A percentile compares a stretch with the other conserved stretches of the same genome.
Evolutionary conservation across 2,113 vertebrate genomes (phyloP).

Genomic region (Proteles cristata): DNA sequence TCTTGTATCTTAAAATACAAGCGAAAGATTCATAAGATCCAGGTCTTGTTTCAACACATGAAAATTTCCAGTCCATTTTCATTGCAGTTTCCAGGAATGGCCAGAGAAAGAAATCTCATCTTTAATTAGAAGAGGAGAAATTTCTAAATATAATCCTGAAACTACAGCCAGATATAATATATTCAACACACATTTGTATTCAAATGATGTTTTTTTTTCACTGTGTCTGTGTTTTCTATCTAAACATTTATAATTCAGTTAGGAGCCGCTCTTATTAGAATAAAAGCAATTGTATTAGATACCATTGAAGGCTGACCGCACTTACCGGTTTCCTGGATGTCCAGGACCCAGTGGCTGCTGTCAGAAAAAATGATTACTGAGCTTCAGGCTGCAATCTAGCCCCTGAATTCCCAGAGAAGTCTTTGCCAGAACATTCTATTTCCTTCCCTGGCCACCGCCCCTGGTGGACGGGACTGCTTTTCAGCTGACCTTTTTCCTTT

Average conservation of each 20-base stretch:
- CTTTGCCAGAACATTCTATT: not conserved
- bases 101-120: constrained; percentile 39
- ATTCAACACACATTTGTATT: constrained; percentile 54
- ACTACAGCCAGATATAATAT: constrained; percentile 17
- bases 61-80: constrained; percentile 29
- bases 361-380: not conserved
- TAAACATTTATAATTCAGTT: constrained; percentile 55
- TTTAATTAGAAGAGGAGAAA: constrained; percentile 56
- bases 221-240: constrained; percentile 60
- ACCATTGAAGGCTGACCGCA: constrained; percentile 12
- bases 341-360: not conserved
- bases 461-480: not conserved
- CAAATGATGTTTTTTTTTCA: constrained; percentile 41
- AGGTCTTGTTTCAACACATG: constrained; percentile 14
- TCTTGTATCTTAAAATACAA: not conserved
- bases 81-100: constrained; percentile 36
- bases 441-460: not conserved
- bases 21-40: not conserved
- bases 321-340: constrained; percentile 51
- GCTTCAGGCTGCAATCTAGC: not conserved
- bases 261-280: constrained; percentile 38
- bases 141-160: constrained; percentile 59
- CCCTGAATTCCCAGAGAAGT: not conserved
- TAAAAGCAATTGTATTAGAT: constrained; percentile 44
- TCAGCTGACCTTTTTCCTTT: not conserved